Evolutionary conservation across 2,888 invertebrate genomes (phyloP).

Genomic region (Tuberolachnus salignus): DNA sequence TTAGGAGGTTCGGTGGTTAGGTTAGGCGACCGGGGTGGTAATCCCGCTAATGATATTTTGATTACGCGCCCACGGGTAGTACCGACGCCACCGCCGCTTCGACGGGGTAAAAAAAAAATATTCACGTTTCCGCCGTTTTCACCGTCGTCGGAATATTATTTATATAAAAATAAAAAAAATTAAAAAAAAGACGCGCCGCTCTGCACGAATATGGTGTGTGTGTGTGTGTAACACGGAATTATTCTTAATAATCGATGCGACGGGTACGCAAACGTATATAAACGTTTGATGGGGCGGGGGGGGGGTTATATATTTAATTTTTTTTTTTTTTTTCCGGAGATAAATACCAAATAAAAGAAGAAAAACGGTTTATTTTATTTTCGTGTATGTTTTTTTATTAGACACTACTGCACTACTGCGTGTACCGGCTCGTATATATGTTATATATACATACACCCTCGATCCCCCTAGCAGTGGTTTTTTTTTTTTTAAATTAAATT

Average conservation of each 20-base stretch:
- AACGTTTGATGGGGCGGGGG: too few species aligned
- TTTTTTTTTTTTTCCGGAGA: too few species aligned
- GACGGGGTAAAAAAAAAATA: slow-evolving; percentile 42
- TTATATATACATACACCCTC: not conserved
- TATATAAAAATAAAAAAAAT: slow-evolving; percentile 19
- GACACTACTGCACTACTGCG: too few species aligned
- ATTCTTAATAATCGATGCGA: too few species aligned
- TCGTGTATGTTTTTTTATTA: too few species aligned
- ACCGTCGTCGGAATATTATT: not conserved
- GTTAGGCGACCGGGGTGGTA: slow-evolving; percentile 3
- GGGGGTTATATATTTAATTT: too few species aligned
- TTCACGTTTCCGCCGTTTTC: slow-evolving; percentile 36
- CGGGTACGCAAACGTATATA: too few species aligned
- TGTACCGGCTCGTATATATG: not conserved
- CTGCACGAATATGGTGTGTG: not conserved
- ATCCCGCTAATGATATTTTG: slow-evolving; percentile 55
- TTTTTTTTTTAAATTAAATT: slow-evolving; percentile 5
- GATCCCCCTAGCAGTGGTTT: slow-evolving; percentile 14
- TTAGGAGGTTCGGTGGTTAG: slow-evolving; percentile 30
- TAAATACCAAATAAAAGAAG: not conserved
- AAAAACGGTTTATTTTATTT: slow-evolving; percentile 45
- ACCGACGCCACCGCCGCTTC: not conserved
- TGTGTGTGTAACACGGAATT: not conserved
- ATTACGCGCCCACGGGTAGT: slow-evolving; percentile 46
- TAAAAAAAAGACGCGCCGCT: not conserved